Conservation (phyloP, 2,113 vertebrate genomes). For the Thunnus thynnus region DNA sequence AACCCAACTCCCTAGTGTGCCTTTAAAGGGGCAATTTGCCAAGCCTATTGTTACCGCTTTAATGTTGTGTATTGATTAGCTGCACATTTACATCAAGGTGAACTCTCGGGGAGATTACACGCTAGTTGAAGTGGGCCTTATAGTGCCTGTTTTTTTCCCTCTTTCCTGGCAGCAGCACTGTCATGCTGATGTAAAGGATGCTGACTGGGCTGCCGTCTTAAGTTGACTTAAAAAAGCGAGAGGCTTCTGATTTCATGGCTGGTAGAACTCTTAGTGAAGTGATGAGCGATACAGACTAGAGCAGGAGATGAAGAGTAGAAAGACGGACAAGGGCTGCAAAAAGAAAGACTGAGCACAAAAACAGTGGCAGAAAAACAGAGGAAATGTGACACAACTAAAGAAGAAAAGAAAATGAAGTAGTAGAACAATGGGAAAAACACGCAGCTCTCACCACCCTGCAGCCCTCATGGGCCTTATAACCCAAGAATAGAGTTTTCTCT, state of each 20-base stretch:
- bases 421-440: too few species aligned
- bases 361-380: background rate
- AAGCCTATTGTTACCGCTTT: constrained; percentile 59
- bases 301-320: background rate
- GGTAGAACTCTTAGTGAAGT: constrained; percentile 34
- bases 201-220: constrained; percentile 55
- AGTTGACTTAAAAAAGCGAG: constrained; percentile 48
- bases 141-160: background rate
- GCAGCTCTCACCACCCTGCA: background rate
- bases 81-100: constrained; percentile 79
- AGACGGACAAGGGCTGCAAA: background rate
- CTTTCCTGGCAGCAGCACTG: constrained; percentile 31
- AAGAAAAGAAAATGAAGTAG: background rate
- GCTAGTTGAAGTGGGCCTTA: constrained; percentile 33
- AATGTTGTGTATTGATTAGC: constrained; percentile 76
- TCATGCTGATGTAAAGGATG: constrained; percentile 45
- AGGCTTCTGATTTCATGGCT: constrained; percentile 46
- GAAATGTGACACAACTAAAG: constrained; percentile 17
- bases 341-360: background rate
- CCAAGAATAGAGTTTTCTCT: constrained; percentile 13
- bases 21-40: constrained; percentile 49
- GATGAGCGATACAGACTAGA: constrained; percentile 3
- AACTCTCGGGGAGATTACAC: constrained; percentile 51
- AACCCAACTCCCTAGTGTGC: constrained; percentile 42
- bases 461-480: constrained; percentile 1